Conservation (phyloP, 2,797 vertebrate species). For the Sitta carolinensis region DNA sequence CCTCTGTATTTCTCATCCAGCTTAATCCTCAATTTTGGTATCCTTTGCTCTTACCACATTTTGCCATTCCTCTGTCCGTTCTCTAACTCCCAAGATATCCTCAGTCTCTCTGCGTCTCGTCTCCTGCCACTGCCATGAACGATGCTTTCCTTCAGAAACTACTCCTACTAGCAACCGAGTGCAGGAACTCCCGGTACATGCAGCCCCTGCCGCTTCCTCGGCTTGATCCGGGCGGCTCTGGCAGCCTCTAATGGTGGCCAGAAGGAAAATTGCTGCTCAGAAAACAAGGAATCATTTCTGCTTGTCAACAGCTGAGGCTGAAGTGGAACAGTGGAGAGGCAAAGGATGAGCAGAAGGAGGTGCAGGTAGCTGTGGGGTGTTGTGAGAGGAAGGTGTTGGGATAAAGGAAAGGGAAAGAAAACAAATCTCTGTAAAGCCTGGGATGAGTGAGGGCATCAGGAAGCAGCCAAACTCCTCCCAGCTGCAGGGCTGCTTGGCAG, state of each 20-base stretch:
- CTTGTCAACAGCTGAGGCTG: not conserved
- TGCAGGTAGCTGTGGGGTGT: conserved; percentile 16
- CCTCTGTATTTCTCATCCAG: not conserved
- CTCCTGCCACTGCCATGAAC: conserved; percentile 18
- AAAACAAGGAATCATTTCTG: not conserved
- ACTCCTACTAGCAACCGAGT: not conserved
- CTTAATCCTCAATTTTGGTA: not conserved
- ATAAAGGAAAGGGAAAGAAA: conserved; percentile 32
- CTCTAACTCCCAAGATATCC: not conserved
- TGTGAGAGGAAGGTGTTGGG: not conserved
- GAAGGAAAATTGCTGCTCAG: not conserved
- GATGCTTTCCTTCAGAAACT: not conserved
- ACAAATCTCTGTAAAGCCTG: conserved; percentile 7
- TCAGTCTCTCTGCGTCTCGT: conserved; percentile 2
- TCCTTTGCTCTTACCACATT: not conserved
- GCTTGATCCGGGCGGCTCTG: not conserved
- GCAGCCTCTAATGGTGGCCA: conserved; percentile 33
- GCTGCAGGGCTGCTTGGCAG: conserved; percentile 47
- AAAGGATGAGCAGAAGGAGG: not conserved
- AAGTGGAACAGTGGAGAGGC: not conserved
- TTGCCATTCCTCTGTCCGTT: conserved; percentile 20
- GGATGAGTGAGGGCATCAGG: conserved; percentile 33
- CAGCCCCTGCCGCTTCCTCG: not conserved
- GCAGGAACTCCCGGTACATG: not conserved
- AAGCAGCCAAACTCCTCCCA: conserved; percentile 55